Evolutionary conservation across 2,113 vertebrate genomes (phyloP).

Genomic region (Acrocephalus arundinaceus): DNA sequence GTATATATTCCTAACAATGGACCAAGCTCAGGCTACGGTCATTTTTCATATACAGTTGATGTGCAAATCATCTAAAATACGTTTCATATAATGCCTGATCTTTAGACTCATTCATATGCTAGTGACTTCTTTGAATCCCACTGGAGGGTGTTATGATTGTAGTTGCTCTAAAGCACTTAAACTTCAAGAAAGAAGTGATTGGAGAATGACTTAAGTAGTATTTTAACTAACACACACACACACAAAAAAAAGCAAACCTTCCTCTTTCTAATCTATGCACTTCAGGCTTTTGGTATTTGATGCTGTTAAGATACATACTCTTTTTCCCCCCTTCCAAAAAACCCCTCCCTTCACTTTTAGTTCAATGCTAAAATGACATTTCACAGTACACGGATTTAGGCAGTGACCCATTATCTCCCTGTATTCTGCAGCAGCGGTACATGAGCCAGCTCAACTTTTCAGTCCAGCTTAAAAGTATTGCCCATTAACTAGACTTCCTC

Average conservation of each 20-base stretch:
- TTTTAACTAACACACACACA: background rate
- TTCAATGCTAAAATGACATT: slow-evolving; percentile 69
- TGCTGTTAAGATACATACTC: slow-evolving; percentile 10
- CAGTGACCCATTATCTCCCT: slow-evolving; percentile 70
- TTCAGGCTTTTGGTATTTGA: background rate
- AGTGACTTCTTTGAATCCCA: background rate
- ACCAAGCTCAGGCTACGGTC: background rate
- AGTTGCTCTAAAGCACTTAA: slow-evolving; percentile 32
- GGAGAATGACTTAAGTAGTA: slow-evolving; percentile 24
- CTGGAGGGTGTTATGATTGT: background rate
- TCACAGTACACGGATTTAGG: slow-evolving; percentile 67
- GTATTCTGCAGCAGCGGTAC: slow-evolving; percentile 56
- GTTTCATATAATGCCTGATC: background rate
- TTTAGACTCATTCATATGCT: slow-evolving; percentile 1
- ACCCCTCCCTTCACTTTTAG: background rate
- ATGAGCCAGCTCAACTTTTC: slow-evolving; percentile 75
- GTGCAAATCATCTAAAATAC: slow-evolving; percentile 9
- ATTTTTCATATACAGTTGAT: background rate
- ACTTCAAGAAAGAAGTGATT: background rate
- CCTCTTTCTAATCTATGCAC: background rate
- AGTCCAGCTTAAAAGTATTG: slow-evolving; percentile 76
- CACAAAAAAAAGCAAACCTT: background rate
- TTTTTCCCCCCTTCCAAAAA: background rate
- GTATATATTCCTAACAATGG: slow-evolving; percentile 1
- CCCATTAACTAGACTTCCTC: slow-evolving; percentile 80